Evolutionary conservation across 2,113 vertebrate species (phyloP).

Genomic region (Cisticola juncidis): DNA sequence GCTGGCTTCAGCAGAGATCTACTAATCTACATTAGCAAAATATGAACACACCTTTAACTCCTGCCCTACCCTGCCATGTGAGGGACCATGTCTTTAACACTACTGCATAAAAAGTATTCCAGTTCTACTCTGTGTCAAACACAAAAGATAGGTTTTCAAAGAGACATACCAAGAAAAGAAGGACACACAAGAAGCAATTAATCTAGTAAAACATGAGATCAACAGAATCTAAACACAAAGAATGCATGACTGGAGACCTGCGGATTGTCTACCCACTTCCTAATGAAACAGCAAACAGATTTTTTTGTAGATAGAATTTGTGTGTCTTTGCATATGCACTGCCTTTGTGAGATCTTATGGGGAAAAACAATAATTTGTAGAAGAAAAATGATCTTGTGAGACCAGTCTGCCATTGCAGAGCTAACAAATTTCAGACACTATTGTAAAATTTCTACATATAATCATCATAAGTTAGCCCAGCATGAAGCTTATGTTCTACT

Average conservation of each 20-base stretch:
- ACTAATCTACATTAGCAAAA: neutral
- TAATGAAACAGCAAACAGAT: neutral
- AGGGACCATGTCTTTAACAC: neutral
- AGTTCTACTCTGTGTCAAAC: neutral
- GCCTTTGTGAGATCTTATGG: neutral
- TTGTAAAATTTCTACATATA: neutral
- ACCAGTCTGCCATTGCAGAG: neutral
- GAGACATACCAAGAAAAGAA: neutral
- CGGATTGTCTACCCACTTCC: neutral
- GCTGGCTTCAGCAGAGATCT: neutral
- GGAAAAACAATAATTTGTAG: neutral
- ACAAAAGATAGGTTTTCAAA: neutral
- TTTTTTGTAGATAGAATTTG: neutral
- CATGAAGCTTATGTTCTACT: neutral
- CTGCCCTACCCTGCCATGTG: neutral
- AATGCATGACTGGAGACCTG: neutral
- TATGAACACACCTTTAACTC: neutral
- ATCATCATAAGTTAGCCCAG: neutral
- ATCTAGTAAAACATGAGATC: neutral
- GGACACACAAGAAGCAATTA: neutral
- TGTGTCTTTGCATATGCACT: neutral
- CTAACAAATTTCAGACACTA: neutral
- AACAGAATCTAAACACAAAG: neutral
- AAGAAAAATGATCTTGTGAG: neutral
- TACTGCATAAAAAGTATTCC: neutral